These are phyloP conservation scores for Hemichromis elongatus DNA, from an alignment of 2,113 vertebrate genomes.

Conservation along the genomic window DNA sequence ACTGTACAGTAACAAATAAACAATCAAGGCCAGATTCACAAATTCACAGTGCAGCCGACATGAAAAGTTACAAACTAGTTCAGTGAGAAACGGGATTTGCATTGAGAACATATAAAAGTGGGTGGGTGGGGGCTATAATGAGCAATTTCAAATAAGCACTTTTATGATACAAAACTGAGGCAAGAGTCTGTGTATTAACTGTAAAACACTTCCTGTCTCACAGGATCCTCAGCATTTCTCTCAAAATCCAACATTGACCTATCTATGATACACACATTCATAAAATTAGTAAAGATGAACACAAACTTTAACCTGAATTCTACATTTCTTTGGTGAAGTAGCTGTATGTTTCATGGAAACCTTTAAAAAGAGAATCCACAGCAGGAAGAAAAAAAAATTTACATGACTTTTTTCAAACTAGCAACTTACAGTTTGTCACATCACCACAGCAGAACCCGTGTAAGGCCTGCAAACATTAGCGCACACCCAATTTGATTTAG, in stretches of 20 bases:
- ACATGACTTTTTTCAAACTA: not conserved
- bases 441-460: not conserved
- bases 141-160: not conserved
- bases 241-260: not conserved
- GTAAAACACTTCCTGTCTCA: not conserved
- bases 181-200: not conserved
- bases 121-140: not conserved
- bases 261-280: not conserved
- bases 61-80: not conserved
- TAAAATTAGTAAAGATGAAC: not conserved
- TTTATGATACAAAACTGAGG: not conserved
- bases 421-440: not conserved
- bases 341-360: constrained; percentile 67
- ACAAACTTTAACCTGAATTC: not conserved
- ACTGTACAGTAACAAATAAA: constrained; percentile 15
- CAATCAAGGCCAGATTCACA: constrained; percentile 40
- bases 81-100: not conserved
- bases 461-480: not conserved
- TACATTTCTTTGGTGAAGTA: constrained; percentile 63
- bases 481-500: not conserved
- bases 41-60: not conserved
- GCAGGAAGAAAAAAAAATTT: not conserved
- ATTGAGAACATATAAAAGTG: not conserved
- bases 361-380: constrained; percentile 39
- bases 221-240: not conserved